Evolutionary conservation across 2,113 vertebrate species (phyloP).

Genomic region (Xiphophorus hellerii): DNA sequence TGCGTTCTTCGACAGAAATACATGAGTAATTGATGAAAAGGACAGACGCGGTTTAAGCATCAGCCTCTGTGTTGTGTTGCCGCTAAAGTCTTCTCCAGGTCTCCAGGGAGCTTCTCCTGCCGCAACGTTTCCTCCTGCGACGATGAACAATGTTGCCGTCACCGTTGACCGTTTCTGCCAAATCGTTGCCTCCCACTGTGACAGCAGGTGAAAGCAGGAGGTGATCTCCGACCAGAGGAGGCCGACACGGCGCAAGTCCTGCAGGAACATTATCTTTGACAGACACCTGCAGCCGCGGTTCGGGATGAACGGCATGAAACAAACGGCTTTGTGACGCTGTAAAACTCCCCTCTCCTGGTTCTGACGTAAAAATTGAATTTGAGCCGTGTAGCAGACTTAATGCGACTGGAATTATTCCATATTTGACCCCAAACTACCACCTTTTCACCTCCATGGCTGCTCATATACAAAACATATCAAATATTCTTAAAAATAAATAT

Average conservation of each 20-base stretch:
- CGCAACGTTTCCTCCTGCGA: background rate
- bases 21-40: background rate
- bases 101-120: background rate
- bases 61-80: background rate
- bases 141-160: conserved; percentile 7
- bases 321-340: background rate
- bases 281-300: conserved; percentile 49
- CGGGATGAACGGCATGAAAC: background rate
- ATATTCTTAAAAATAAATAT: no score
- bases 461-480: background rate
- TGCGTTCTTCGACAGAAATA: background rate
- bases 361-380: background rate
- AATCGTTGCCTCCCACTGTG: background rate
- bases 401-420: background rate
- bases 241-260: conserved; percentile 30
- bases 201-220: conserved; percentile 2
- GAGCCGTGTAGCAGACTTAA: no score
- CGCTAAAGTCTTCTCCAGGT: background rate
- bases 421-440: background rate
- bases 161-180: background rate
- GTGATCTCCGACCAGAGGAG: conserved; percentile 20
- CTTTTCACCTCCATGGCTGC: background rate
- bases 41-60: background rate
- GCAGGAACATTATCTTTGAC: conserved; percentile 58
- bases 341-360: background rate